Base-by-base conservation (phyloP, 1,140 invertebrate genomes). In the Delia radicum region DNA sequence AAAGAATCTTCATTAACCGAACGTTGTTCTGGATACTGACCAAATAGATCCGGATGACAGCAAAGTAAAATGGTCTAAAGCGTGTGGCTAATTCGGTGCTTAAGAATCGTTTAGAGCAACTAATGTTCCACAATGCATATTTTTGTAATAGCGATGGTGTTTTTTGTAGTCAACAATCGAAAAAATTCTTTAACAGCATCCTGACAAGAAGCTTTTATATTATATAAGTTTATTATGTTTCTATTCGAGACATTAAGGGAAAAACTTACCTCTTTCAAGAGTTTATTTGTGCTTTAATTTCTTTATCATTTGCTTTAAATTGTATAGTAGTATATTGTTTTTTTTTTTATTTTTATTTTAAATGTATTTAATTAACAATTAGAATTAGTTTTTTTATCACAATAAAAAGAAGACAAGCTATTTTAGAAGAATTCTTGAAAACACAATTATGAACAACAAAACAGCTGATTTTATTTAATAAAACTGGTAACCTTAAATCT, bases 1-100 rank as follows among this genome's bases (percentile, higher is more conserved):
- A 98, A 86, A 2, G 95, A 97, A 82, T 95, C 92, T 87, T 98
- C 96, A 90, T 98, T 98, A 2, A 94, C 92, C 76, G 91, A 91
- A 92, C 96, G 85, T 89, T 97, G 94, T 81, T 91, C 91, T 46
- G 96, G 96, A 89, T 94, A 92, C 86, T 95, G 93, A 74, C 94
- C 94, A 90, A 98, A 98, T 42, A 98, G 87, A 88, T 98, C 96
- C 15, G 96, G 96, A 90, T 98, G 96, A 98, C 96, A 65, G 92
- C 92, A 87, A 98, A 98, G 86, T 96, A 98, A 86, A 98, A 98
- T 2, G 96, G 96, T 77, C 96, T 89, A 15, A 98, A 87, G 0
- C 95, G 96, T 18, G 94, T 92, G 4, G 95, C 93, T n/a, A 96
- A 89, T 89, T 97, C 94, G 27, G 91, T 74, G 55, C 76, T 81